Percentiles rank a stretch among this genome's conserved stretches.
Evolutionary conservation across 2,113 vertebrate genomes (phyloP).

Genomic region (Siphamia tubifer): DNA sequence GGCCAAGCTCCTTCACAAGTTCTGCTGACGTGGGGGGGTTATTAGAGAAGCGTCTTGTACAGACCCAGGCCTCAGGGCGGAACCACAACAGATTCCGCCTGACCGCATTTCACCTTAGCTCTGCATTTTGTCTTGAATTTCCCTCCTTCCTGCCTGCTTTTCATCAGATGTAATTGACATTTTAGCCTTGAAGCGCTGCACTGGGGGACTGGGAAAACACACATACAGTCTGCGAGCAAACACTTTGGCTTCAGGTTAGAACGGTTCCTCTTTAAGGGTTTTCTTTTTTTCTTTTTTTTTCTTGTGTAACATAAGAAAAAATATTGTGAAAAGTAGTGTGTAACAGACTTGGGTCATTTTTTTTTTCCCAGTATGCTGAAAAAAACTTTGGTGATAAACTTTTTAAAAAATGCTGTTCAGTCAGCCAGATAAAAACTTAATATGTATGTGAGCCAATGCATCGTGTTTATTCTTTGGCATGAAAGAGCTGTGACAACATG

Average conservation of each 20-base stretch:
- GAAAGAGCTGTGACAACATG: neutral
- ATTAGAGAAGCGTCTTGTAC: slow-evolving; percentile 47
- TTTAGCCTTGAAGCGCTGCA: slow-evolving; percentile 42
- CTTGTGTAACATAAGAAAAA: too few relatives aligned
- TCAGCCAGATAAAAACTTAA: neutral
- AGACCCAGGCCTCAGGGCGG: slow-evolving; percentile 25
- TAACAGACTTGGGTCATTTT: slow-evolving; percentile 11
- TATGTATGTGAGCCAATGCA: neutral
- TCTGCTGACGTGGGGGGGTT: slow-evolving; percentile 37
- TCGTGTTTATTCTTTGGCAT: neutral
- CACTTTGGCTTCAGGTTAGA: slow-evolving; percentile 28
- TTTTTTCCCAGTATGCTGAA: slow-evolving; percentile 42
- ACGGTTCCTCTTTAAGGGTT: slow-evolving; percentile 23
- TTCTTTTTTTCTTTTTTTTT: slow-evolving; percentile 6
- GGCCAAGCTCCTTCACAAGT: slow-evolving; percentile 21
- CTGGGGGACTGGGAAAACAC: slow-evolving; percentile 12
- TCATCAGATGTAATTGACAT: slow-evolving; percentile 55
- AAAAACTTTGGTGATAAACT: slow-evolving; percentile 26
- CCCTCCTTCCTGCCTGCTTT: slow-evolving; percentile 7
- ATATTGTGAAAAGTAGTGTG: too few relatives aligned
- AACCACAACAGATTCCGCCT: slow-evolving; percentile 12
- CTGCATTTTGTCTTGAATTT: slow-evolving; percentile 35
- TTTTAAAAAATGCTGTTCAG: slow-evolving; percentile 2
- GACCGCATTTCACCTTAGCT: slow-evolving; percentile 55
- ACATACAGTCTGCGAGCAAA: neutral